These are phyloP conservation scores for Macquaria ambigua DNA, from an alignment of 2,113 vertebrate species.

Conservation along the genomic window DNA sequence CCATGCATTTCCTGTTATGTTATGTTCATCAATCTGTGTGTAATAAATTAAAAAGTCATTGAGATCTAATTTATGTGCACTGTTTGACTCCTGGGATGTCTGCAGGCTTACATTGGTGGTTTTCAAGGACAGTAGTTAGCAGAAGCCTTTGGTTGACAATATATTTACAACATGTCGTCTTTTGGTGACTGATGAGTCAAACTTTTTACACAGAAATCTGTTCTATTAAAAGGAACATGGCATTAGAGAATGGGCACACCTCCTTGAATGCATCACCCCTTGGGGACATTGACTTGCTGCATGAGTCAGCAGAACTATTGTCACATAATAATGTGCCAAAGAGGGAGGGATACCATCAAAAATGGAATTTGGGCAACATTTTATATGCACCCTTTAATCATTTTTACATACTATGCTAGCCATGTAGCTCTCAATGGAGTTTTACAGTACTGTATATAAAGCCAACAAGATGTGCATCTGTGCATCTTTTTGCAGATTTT, in stretches of 20 bases:
- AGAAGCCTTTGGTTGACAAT: neutral
- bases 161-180: no score
- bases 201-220: neutral
- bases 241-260: neutral
- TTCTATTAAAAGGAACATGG: neutral
- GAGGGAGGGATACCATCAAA: neutral
- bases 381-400: neutral
- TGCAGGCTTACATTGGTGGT: neutral
- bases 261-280: neutral
- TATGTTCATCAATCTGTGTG: conserved; percentile 32
- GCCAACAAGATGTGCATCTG: neutral
- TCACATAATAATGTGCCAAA: neutral
- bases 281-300: neutral
- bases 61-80: conserved; percentile 5
- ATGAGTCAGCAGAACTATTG: neutral
- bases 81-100: neutral
- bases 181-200: neutral
- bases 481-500: no score
- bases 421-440: neutral
- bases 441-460: neutral
- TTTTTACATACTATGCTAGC: neutral
- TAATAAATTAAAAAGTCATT: neutral
- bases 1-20: neutral
- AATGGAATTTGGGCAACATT: neutral
- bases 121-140: neutral